Conservation (phyloP, 2,797 vertebrate species). For the Argentina silus region DNA sequence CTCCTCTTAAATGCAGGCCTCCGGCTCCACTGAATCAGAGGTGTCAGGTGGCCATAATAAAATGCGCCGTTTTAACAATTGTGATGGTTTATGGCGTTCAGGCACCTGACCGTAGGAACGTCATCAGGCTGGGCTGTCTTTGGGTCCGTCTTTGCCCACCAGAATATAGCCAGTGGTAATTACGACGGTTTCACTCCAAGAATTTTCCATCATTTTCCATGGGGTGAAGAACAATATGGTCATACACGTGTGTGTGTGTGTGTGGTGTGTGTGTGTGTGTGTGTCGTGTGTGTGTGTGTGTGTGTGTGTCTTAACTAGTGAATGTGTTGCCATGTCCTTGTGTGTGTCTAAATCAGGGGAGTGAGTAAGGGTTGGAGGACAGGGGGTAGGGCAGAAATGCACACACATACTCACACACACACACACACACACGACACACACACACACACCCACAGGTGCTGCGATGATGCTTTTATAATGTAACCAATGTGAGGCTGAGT, state of each 20-base stretch:
- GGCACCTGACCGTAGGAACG: conserved; percentile 57
- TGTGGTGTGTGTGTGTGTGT: too few relatives aligned
- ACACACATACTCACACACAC: neutral
- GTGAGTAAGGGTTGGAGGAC: neutral
- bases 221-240: too few relatives aligned
- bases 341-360: neutral
- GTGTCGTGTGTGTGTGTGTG: too few relatives aligned
- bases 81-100: conserved; percentile 61
- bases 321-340: neutral
- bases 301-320: too few relatives aligned
- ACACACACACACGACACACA: conserved; percentile 20
- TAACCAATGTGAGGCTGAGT: conserved; percentile 23
- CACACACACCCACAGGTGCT: conserved; percentile 26
- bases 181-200: too few relatives aligned
- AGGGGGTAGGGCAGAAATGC: too few relatives aligned
- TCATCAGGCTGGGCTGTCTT: conserved; percentile 55
- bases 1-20: conserved; percentile 62
- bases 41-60: conserved; percentile 63
- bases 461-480: conserved; percentile 18
- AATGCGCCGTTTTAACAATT: conserved; percentile 78
- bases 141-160: neutral
- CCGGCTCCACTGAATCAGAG: conserved; percentile 60
- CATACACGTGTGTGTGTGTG: too few relatives aligned
- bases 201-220: too few relatives aligned
- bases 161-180: too few relatives aligned